Percentiles rank a stretch among this genome's conserved stretches.
Conservation (phyloP, 2,797 vertebrate genomes). For the Orestias chungarensis region DNA sequence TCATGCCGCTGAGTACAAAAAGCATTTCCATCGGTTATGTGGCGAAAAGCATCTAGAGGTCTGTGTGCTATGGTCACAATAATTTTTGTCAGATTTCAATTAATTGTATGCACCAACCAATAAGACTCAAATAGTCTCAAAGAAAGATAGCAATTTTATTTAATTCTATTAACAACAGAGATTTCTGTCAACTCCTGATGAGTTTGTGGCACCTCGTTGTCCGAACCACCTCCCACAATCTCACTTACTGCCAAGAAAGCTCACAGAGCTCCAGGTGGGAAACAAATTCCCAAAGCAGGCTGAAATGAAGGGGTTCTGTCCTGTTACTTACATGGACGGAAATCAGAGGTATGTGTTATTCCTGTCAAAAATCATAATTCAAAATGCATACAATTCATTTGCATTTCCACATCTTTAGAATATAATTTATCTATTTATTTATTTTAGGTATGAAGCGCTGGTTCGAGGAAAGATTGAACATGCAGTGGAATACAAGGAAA, state of each 20-base stretch:
- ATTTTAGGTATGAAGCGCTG: slow-evolving; percentile 88
- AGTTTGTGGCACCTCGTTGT: slow-evolving; percentile 85
- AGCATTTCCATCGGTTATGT: slow-evolving; percentile 90
- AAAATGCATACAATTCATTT: neutral
- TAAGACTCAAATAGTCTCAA: neutral
- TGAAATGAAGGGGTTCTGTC: slow-evolving; percentile 92
- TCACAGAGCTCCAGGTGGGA: slow-evolving; percentile 84
- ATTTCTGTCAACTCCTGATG: slow-evolving; percentile 86
- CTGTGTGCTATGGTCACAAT: slow-evolving; percentile 17
- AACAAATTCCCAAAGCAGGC: slow-evolving; percentile 83
- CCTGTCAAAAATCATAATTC: neutral
- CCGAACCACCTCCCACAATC: slow-evolving; percentile 81
- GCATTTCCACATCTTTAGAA: neutral
- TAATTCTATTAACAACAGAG: slow-evolving; percentile 70
- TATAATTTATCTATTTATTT: neutral
- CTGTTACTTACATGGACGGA: slow-evolving; percentile 91
- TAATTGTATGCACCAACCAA: neutral
- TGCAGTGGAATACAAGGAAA: slow-evolving; percentile 86
- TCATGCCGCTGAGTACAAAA: slow-evolving; percentile 86
- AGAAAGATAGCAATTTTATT: neutral
- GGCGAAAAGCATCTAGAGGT: slow-evolving; percentile 86
- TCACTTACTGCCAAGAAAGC: slow-evolving; percentile 82
- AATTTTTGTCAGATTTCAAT: neutral
- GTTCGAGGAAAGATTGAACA: slow-evolving; percentile 84
- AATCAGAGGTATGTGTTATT: slow-evolving; percentile 85